A percentile compares a stretch with the other conserved stretches of the same genome.
phyloP scores from a whole-genome alignment of 2,888 invertebrate genomes.

The Mythimna loreyi region DNA sequence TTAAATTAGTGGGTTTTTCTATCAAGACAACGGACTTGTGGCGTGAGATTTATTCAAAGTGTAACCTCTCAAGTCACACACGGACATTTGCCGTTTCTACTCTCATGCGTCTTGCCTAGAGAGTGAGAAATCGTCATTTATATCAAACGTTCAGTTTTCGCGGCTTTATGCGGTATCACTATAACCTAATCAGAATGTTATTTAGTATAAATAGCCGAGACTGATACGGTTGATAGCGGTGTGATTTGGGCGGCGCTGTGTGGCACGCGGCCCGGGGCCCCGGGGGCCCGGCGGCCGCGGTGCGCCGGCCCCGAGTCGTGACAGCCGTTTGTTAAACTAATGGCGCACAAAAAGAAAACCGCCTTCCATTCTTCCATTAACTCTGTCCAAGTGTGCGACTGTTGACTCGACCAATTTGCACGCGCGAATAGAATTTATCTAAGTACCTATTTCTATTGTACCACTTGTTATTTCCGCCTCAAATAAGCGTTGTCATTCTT shows the following conservation, averaged over 20 bases:
- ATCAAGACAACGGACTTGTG: background rate
- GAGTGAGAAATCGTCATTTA: conserved; percentile 6
- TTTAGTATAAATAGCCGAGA: conserved; percentile 54
- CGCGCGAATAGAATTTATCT: conserved; percentile 82
- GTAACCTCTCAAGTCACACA: background rate
- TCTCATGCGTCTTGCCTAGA: background rate
- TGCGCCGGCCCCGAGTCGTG: conserved; percentile 82
- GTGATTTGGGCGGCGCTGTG: conserved; percentile 51
- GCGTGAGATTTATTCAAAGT: background rate
- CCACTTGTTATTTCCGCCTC: conserved; percentile 79
- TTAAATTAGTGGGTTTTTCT: background rate
- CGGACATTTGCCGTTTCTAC: background rate
- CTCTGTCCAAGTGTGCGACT: conserved; percentile 77
- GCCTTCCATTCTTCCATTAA: conserved; percentile 82
- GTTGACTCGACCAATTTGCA: conserved; percentile 85
- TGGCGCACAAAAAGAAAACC: conserved; percentile 85
- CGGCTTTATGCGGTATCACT: conserved; percentile 40
- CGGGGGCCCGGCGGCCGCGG: conserved; percentile 49
- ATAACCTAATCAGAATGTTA: conserved; percentile 59
- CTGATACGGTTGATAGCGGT: conserved; percentile 58
- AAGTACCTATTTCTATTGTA: conserved; percentile 76
- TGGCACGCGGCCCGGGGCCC: conserved; percentile 47
- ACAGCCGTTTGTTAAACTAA: conserved; percentile 87
- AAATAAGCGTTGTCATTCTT: conserved; percentile 68
- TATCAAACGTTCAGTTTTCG: background rate